Base-by-base conservation (phyloP, 23 tunicate genomes). In the Ciona savignyi region DNA sequence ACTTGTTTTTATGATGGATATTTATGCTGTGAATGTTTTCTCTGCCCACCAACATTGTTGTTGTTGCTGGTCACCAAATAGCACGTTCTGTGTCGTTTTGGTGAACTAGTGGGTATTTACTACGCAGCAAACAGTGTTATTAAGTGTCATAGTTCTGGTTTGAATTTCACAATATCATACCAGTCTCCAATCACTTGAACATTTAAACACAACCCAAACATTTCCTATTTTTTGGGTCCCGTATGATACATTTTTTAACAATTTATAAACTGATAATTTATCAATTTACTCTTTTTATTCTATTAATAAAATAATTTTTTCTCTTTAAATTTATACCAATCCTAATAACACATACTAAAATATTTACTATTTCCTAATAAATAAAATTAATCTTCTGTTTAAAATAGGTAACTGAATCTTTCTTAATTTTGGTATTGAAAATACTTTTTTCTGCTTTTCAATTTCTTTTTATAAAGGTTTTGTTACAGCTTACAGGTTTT, bases 141-240 rank as follows among this genome's bases (percentile, higher is more conserved):
- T 26, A 65, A 77, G 81, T 66, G 81, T 77, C 81, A 77, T 77
- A 77, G 81, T 77, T 77, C 81, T 66, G 64, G 34, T 77, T 33
- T n/a, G 32, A 28, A 26, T 25, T 77, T 20, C 6, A 42, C 56
- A 42, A 20, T 48, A 60, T 23, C 56, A 23, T 22, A 66, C 72
- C 64, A 35, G 81, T 77, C 81, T 77, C 81, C 81, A 77, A 77
- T 77, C 81, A 66, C 81, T 77, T 6, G n/a, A 34, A 77, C 81
- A 77, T 21, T n/a, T n/a, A n/a, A n/a, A 27, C 9, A 42, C 56
- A 42, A 42, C 56, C 56, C 15, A 15, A 42, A n/a, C n/a, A n/a
- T n/a, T n/a, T n/a, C n/a, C n/a, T n/a, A n/a, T n/a, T n/a, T n/a
- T n/a, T 30, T 1, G 22, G 4, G 29, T 27, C 33, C 34, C 6